phyloP scores from a whole-genome alignment of 2,113 vertebrate genomes.

The Odontesthes bonariensis region DNA sequence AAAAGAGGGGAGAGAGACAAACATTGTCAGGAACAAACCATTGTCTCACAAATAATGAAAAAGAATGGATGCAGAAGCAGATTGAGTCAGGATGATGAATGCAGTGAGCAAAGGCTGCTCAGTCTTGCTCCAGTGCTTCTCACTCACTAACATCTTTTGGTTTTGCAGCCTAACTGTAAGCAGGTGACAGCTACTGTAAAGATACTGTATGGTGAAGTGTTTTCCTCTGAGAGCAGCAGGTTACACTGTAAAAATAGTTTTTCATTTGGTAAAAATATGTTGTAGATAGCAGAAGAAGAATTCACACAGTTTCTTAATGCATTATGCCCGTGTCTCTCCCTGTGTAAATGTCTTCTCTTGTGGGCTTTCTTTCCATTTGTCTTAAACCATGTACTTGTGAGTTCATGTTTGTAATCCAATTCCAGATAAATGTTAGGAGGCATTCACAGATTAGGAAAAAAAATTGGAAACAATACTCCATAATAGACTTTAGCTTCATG shows the following conservation, averaged over 20 bases:
- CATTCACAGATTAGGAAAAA: constrained; percentile 57
- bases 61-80: constrained; percentile 12
- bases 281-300: too few relatives aligned
- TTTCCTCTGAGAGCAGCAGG: constrained; percentile 11
- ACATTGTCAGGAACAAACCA: constrained; percentile 33
- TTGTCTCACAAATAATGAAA: constrained; percentile 43
- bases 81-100: constrained; percentile 42
- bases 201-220: not conserved
- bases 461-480: constrained; percentile 52
- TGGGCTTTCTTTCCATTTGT: not conserved
- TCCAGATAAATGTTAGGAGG: constrained; percentile 47
- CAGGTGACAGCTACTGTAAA: constrained; percentile 9
- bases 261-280: constrained; percentile 1
- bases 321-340: not conserved
- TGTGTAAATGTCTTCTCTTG: not conserved
- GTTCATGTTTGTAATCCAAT: constrained; percentile 27
- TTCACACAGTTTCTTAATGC: constrained; percentile 3
- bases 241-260: constrained; percentile 16
- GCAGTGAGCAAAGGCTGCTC: constrained; percentile 22
- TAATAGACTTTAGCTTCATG: constrained; percentile 48
- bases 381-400: not conserved
- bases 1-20: constrained; percentile 17
- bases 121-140: not conserved
- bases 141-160: not conserved
- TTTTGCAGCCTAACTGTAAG: constrained; percentile 1